Evolutionary conservation across 2,888 invertebrate species (phyloP).

Genomic region (Quadroppia sp.): DNA sequence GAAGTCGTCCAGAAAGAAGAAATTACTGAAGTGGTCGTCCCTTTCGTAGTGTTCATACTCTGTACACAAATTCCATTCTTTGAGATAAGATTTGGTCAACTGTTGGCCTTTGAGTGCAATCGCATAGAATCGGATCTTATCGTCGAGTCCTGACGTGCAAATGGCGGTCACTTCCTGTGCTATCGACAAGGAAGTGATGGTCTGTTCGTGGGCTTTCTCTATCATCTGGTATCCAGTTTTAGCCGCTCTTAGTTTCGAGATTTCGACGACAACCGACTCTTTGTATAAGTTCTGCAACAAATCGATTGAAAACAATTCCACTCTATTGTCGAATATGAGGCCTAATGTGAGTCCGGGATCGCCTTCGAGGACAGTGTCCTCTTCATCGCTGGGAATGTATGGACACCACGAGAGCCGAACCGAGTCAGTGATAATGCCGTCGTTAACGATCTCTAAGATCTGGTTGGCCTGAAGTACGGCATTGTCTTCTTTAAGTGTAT

Average conservation of each 20-base stretch:
- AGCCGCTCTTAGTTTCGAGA: neutral
- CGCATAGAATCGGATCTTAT: slow-evolving; percentile 36
- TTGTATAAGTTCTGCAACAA: neutral
- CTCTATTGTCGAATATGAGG: slow-evolving; percentile 12
- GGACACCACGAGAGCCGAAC: slow-evolving; percentile 39
- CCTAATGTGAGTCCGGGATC: slow-evolving; percentile 37
- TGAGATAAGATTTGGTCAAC: neutral
- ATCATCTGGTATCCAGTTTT: slow-evolving; percentile 20
- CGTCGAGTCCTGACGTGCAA: slow-evolving; percentile 38
- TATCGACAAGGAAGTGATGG: slow-evolving; percentile 26
- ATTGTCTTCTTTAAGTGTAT: slow-evolving; percentile 10
- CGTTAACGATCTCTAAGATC: slow-evolving; percentile 34
- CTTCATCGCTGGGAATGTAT: slow-evolving; percentile 30
- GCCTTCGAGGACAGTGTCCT: slow-evolving; percentile 23
- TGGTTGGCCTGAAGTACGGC: slow-evolving; percentile 1
- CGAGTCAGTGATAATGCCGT: neutral
- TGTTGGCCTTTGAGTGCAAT: neutral
- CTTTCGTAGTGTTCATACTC: slow-evolving; percentile 16
- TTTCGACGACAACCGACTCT: neutral
- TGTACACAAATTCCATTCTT: slow-evolving; percentile 33
- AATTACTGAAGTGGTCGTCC: slow-evolving; percentile 22
- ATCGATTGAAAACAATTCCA: slow-evolving; percentile 37
- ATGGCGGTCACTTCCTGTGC: slow-evolving; percentile 37
- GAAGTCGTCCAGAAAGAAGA: slow-evolving; percentile 39
- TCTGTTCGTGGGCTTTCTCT: slow-evolving; percentile 11